Percentiles rank a stretch among this genome's conserved stretches.
phyloP scores from a whole-genome alignment of 2,888 invertebrate genomes.

The Escarpia spicata region DNA sequence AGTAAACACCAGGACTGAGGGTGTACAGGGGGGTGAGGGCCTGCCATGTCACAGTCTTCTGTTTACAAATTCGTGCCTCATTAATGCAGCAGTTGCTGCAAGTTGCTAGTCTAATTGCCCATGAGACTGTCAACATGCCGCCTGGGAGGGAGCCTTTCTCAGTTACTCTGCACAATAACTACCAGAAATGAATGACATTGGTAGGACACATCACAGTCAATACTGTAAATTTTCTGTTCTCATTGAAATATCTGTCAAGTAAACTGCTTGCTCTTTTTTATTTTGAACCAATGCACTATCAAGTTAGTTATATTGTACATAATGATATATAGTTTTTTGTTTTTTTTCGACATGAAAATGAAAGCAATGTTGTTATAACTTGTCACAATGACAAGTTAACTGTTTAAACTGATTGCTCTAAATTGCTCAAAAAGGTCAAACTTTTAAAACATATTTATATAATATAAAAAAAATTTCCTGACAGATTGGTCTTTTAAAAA shows the following conservation, averaged over 20 bases:
- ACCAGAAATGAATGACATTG: not conserved
- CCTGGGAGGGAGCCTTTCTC: not conserved
- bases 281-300: not conserved
- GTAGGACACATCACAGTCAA: not conserved
- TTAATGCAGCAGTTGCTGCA: slow-evolving; percentile 4
- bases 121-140: not conserved
- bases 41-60: not conserved
- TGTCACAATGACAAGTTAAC: not conserved
- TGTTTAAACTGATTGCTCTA: not conserved
- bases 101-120: not conserved
- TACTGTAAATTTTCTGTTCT: not conserved
- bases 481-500: too few relatives aligned
- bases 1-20: not conserved
- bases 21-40: not conserved
- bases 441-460: too few relatives aligned
- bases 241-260: not conserved
- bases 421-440: too few relatives aligned
- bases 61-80: not conserved
- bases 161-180: not conserved
- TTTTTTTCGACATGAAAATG: not conserved
- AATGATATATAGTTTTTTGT: not conserved
- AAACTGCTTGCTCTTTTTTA: not conserved
- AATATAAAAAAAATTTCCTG: too few relatives aligned
- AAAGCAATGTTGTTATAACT: not conserved
- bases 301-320: not conserved